Base-by-base conservation (phyloP, 2,113 vertebrate species). In the Taxidea taxus region DNA sequence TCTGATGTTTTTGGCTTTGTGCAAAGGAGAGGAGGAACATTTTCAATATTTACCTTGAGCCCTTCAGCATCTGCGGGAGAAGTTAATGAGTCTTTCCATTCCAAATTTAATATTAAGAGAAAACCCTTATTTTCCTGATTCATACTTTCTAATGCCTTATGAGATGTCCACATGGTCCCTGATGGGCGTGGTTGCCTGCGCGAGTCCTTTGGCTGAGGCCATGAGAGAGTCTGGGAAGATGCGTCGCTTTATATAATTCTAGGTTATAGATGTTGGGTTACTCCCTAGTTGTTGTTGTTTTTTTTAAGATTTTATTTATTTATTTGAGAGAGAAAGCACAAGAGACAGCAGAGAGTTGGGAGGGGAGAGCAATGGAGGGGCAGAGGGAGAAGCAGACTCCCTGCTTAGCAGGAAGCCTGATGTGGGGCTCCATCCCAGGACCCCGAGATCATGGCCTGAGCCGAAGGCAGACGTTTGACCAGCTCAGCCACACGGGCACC, bases 21-120 rank as follows among this genome's bases (percentile, higher is more conserved):
- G 54, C 93, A 80, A 47, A 86, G 14, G 75, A 64, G 56, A 68
- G 56, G 14, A 60, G 93, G 80, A 94, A 86, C 42, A 78, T 64
- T 95, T 94, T 89, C 87, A 96, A 90, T 95, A 93, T 96, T 97
- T 97, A 87, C 93, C 82, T 92, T 97, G 72, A 94, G 89, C 44
- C 58, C 39, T 94, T 86, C 29, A 47, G 91, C 3, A 0, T 82
- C 89, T 95, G 89, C 42, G 87, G 68, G 56, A 88, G 92, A 91
- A 91, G 42, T 87, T 87, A 93, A 95, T 89, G 87, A 39, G 66
- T 75, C 91, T 95, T 97, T 90, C 97, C 83, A 92, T 72, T 83
- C 84, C 93, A 86, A 39, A 75, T 94, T 93, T 87, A 95, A 78
- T 88, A 72, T 81, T 44, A 85, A 97, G 80, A 60, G 78, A 31